Evolutionary conservation across 2,113 vertebrate species (phyloP), one percentile per base, ranked within the genome.

Genomic region (Hippoglossus stenolepis): DNA sequence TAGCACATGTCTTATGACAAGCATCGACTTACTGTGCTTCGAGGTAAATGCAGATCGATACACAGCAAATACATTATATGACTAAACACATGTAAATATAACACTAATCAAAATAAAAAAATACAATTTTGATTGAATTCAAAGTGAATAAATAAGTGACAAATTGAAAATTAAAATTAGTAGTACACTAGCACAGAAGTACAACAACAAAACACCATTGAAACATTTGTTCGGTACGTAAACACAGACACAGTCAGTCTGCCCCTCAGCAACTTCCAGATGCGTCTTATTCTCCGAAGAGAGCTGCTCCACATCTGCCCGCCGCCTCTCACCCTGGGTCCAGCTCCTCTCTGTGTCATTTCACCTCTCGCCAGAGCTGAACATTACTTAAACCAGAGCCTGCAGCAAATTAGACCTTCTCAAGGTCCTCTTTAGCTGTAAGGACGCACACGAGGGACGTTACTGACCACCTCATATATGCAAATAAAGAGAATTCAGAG

Each of bases 401-500:
- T 18, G 56, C 18, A 66, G 38, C 23, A 70, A 35, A 66, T 23
- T 23, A 23, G 17, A 60, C 47, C 31, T 53, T 63, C 40, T 14
- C 6, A 71, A 65, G 45, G n/a, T 54, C 58, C 65, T 18, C 1
- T 49, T 7, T 49, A 71, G 56, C 31, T 53, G 17, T 51, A 78
- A 7, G 54, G 51, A 45, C 21, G 31, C 23, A 47, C 68, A 61
- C 35, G 24, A 21, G 40, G 38, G 12, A 17, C 53, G 5, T 57
- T 26, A 3, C 5, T 12, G 45, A 51, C 47, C 47, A 47, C 38
- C 65, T 75, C 18, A 57, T 61, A 17, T 3, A 15, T 1, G 10
- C 18, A 83, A 31, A 64, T 59, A 23, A 5, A 7, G 14, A 75
- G 17, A 64, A 62, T 58, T 51, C 18, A 79, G 38, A 20, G 21